phyloP scores from a whole-genome alignment of 1,140 invertebrate genomes.

The Dendrolimus kikuchii region DNA sequence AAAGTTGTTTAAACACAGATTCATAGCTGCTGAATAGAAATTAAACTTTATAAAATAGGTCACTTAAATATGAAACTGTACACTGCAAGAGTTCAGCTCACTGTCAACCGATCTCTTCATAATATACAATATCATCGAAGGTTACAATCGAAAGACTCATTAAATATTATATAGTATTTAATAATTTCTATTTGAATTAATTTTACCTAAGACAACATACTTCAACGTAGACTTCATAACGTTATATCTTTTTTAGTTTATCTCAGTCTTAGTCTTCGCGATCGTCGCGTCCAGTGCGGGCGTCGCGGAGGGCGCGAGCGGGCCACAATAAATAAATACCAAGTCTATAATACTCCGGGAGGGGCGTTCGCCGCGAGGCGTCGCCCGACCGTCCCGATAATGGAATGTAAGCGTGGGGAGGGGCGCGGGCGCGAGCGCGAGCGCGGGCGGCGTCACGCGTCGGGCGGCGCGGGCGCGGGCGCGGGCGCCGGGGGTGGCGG shows the following conservation, averaged over 20 bases:
- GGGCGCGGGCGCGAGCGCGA: slow-evolving; percentile 22
- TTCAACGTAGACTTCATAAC: slow-evolving; percentile 65
- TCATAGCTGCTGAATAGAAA: slow-evolving; percentile 63
- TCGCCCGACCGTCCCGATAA: slow-evolving; percentile 54
- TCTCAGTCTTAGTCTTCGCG: slow-evolving; percentile 68
- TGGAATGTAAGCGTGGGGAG: slow-evolving; percentile 67
- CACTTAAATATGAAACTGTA: slow-evolving; percentile 62
- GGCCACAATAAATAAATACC: slow-evolving; percentile 64
- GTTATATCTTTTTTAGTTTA: slow-evolving; percentile 62
- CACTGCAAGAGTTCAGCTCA: slow-evolving; percentile 59
- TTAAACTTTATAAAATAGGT: slow-evolving; percentile 59
- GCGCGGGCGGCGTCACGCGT: slow-evolving; percentile 17
- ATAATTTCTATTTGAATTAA: slow-evolving; percentile 69
- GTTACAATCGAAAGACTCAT: slow-evolving; percentile 63
- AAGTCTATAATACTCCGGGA: slow-evolving; percentile 67
- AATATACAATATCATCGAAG: slow-evolving; percentile 65
- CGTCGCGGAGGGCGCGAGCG: slow-evolving; percentile 39
- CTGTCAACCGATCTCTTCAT: slow-evolving; percentile 53
- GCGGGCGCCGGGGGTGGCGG: slow-evolving; percentile 50
- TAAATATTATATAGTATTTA: slow-evolving; percentile 66
- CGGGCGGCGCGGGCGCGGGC: slow-evolving; percentile 21
- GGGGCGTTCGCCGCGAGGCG: slow-evolving; percentile 41
- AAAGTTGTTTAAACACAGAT: slow-evolving; percentile 71
- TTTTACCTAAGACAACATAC: slow-evolving; percentile 70
- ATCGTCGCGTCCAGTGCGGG: slow-evolving; percentile 60